Conservation (phyloP, 2,888 invertebrate genomes). For the Drosophila mimetica region DNA sequence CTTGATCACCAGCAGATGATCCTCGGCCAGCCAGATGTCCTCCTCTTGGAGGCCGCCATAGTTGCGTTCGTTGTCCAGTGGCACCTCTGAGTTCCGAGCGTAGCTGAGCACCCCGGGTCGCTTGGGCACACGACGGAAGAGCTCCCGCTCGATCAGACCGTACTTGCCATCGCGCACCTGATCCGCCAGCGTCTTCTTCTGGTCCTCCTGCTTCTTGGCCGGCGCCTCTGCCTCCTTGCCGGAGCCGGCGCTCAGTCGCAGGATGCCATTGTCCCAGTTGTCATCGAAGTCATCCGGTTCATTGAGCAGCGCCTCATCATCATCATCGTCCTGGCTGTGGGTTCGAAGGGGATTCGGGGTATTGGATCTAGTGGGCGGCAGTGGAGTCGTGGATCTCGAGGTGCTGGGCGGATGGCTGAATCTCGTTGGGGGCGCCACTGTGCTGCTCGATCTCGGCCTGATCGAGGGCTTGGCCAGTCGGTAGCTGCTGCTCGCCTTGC, state of each 20-base stretch:
- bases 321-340: conserved; percentile 52
- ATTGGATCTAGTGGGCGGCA: not conserved
- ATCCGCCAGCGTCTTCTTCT: conserved; percentile 93
- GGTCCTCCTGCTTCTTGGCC: conserved; percentile 86
- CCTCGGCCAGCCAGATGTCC: conserved; percentile 96
- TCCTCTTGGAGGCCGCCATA: conserved; percentile 92
- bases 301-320: conserved; percentile 82
- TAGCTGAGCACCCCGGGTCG: conserved; percentile 94
- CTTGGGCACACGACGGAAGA: conserved; percentile 89
- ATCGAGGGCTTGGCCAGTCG: conserved; percentile 52
- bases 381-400: conserved; percentile 13
- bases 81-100: conserved; percentile 91
- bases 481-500: conserved; percentile 75
- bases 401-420: conserved; percentile 28
- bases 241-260: conserved; percentile 89
- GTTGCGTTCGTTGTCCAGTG: conserved; percentile 91
- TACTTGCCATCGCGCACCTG: conserved; percentile 96
- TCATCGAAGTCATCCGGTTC: conserved; percentile 83
- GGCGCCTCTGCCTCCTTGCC: conserved; percentile 86
- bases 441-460: conserved; percentile 27
- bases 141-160: conserved; percentile 93
- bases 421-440: conserved; percentile 2
- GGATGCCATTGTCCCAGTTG: conserved; percentile 88
- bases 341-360: conserved; percentile 1
- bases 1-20: conserved; percentile 92